phyloP scores from a whole-genome alignment of 2,113 vertebrate species.

The Nestor notabilis region DNA sequence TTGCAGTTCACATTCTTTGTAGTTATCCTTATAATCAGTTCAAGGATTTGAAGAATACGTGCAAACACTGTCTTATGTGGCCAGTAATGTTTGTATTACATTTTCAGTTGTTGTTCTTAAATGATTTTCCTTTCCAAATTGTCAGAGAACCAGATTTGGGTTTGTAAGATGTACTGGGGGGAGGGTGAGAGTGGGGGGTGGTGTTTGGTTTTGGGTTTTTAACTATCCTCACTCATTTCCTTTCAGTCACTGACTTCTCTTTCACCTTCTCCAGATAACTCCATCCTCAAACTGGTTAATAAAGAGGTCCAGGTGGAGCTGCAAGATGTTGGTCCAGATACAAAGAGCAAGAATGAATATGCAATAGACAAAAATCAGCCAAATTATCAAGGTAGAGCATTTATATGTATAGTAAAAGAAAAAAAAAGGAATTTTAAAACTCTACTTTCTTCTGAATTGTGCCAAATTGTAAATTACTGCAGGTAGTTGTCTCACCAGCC shows the following conservation, averaged over 20 bases:
- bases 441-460: background rate
- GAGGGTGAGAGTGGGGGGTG: too few relatives aligned
- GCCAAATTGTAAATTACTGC: background rate
- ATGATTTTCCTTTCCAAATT: constrained; percentile 58
- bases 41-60: constrained; percentile 9
- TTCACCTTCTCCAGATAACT: constrained; percentile 67
- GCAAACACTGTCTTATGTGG: constrained; percentile 1
- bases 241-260: constrained; percentile 11
- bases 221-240: background rate
- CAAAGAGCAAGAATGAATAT: constrained; percentile 77
- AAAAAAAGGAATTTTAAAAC: background rate
- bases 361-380: constrained; percentile 73
- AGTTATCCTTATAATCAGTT: background rate
- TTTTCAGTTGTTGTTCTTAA: constrained; percentile 29
- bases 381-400: constrained; percentile 78
- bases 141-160: background rate
- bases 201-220: background rate
- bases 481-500: background rate
- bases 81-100: constrained; percentile 29
- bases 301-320: constrained; percentile 77
- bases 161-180: background rate
- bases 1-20: background rate
- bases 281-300: constrained; percentile 72
- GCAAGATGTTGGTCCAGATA: constrained; percentile 77
- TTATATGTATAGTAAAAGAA: background rate